A percentile compares a stretch with the other conserved stretches of the same genome.
These are phyloP conservation scores for Hyphantria cunea DNA, from an alignment of 1,140 invertebrate genomes.

Conservation along the genomic window DNA sequence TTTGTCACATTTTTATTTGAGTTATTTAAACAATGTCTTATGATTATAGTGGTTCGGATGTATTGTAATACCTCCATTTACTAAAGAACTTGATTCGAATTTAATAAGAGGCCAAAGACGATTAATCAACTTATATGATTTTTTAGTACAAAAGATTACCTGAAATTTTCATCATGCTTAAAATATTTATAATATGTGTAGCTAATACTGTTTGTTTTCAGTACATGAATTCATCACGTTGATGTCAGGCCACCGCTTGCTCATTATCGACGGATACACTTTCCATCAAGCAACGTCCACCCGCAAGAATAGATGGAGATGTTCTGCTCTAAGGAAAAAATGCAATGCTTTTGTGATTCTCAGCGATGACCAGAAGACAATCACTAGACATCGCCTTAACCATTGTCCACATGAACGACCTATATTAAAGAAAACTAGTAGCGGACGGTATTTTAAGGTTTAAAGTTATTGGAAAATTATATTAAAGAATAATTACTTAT, in stretches of 20 bases:
- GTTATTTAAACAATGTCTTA: too few relatives aligned
- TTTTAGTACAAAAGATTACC: too few relatives aligned
- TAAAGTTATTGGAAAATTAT: not conserved
- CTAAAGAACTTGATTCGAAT: too few relatives aligned
- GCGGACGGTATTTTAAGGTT: conserved; percentile 8
- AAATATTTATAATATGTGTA: too few relatives aligned
- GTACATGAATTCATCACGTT: not conserved
- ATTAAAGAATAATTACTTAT: too few relatives aligned
- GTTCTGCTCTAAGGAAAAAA: not conserved
- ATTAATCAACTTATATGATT: too few relatives aligned
- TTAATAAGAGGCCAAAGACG: too few relatives aligned
- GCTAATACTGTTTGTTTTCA: too few relatives aligned
- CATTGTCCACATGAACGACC: conserved; percentile 1
- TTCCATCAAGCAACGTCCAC: not conserved
- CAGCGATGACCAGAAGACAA: not conserved
- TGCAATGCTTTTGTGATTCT: conserved; percentile 1
- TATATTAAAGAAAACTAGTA: not conserved
- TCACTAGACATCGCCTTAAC: not conserved
- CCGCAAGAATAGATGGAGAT: not conserved
- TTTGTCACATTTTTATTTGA: too few relatives aligned
- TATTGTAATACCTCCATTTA: too few relatives aligned
- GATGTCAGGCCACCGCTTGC: not conserved
- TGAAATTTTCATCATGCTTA: too few relatives aligned
- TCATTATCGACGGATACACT: conserved; percentile 12
- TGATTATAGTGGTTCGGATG: too few relatives aligned